A percentile compares a stretch with the other conserved stretches of the same genome.
These are phyloP conservation scores for Piscicola geometra DNA, from an alignment of 2,888 invertebrate genomes.

Conservation along the genomic window DNA sequence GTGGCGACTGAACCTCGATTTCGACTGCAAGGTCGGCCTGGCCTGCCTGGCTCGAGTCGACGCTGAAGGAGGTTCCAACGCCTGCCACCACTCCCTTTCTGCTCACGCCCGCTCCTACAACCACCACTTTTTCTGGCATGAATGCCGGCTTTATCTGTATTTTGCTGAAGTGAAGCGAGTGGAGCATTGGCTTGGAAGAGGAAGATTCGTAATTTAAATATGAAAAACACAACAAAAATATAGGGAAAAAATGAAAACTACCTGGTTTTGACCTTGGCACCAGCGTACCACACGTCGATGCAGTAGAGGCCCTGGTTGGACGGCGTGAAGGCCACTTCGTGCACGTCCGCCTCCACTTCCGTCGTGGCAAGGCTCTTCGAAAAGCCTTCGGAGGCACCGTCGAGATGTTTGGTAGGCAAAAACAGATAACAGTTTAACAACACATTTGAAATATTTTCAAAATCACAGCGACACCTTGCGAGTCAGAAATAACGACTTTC, in stretches of 20 bases:
- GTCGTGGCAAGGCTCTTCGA: slow-evolving; percentile 4
- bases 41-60: slow-evolving; percentile 30
- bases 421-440: background rate
- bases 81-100: slow-evolving; percentile 7
- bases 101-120: slow-evolving; percentile 19
- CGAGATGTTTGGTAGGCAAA: background rate
- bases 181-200: no score
- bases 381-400: background rate
- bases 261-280: slow-evolving; percentile 26
- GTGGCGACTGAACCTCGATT: no score
- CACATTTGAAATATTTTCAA: background rate
- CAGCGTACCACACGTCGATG: slow-evolving; percentile 31
- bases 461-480: slow-evolving; percentile 23
- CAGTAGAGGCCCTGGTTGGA: slow-evolving; percentile 28
- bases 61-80: slow-evolving; percentile 8
- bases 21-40: slow-evolving; percentile 25
- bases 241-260: background rate
- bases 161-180: no score
- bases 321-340: slow-evolving; percentile 22
- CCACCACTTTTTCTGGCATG: slow-evolving; percentile 23
- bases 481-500: slow-evolving; percentile 22
- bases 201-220: no score
- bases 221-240: no score
- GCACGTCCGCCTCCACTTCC: slow-evolving; percentile 5
- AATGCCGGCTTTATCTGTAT: slow-evolving; percentile 22